Evolutionary conservation across 2,888 invertebrate species (phyloP), one percentile per base, ranked within the genome.

Genomic region (Acanthosepion esculentum): DNA sequence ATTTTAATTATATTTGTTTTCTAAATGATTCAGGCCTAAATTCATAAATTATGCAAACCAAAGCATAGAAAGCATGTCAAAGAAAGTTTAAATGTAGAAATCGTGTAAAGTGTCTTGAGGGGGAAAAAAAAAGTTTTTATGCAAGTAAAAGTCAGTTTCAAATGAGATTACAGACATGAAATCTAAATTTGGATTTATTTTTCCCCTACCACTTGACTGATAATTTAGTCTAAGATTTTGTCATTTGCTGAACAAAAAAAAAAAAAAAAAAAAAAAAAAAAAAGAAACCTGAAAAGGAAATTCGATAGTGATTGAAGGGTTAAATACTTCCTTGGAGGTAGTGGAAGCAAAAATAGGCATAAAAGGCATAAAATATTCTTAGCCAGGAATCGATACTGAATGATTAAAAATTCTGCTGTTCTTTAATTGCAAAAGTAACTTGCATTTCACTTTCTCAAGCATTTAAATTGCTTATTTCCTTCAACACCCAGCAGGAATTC

Each of bases 361-460:
- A n/a, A 78, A 78, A 78, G n/a, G n/a, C n/a, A 18, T 10, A 29
- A 5, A n/a, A 15, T 78, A 78, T 78, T 78, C 78, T 78, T 33
- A 78, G 78, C n/a, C n/a, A 78, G n/a, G n/a, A 78, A 78, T 78
- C 78, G 33, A 78, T 78, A 78, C 78, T 33, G 33, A 78, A 78
- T 78, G 78, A 78, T 78, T 78, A 78, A 78, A 78, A n/a, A 78
- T 78, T 59, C 20, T 59, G 20, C 59, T 20, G 12, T 78, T 78
- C 78, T 78, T 78, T 78, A 78, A 78, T 78, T 78, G 78, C 78
- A n/a, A n/a, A 78, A 78, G 78, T 78, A 33, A 78, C n/a, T n/a
- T n/a, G n/a, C n/a, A 78, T 78, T 78, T 33, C 78, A 78, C 78
- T 78, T 78, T 78, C 78, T 78, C 0, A 33, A 18, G n/a, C n/a